phyloP scores from a whole-genome alignment of 2,113 vertebrate species.

The Heterotilapia buettikoferi region DNA sequence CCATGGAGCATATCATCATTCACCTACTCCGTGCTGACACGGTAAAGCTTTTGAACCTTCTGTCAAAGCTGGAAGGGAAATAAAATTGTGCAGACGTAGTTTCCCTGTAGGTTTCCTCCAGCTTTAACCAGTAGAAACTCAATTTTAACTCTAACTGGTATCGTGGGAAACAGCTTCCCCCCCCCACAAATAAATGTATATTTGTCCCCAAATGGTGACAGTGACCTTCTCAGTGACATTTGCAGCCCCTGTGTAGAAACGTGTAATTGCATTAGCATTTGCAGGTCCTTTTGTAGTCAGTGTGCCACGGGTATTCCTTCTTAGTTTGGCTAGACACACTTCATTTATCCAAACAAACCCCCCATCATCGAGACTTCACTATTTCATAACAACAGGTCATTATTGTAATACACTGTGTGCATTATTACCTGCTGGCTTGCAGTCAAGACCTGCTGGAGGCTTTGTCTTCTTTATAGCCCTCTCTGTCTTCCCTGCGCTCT shows the following conservation, averaged over 20 bases:
- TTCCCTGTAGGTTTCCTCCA: not conserved
- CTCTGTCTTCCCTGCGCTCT: not conserved
- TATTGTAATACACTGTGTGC: slow-evolving; percentile 3
- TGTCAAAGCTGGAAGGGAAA: not conserved
- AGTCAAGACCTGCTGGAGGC: not conserved
- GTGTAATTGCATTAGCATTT: not conserved
- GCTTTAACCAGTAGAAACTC: not conserved
- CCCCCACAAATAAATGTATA: not conserved
- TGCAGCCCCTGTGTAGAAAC: not conserved
- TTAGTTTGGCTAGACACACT: not conserved
- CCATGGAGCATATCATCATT: not conserved
- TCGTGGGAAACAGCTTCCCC: rapidly evolving
- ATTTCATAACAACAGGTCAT: slow-evolving; percentile 10
- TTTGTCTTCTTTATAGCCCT: slow-evolving; percentile 5
- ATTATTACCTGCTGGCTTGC: slow-evolving; percentile 17
- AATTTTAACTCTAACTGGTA: not conserved
- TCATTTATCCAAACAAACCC: not conserved
- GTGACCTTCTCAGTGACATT: not conserved
- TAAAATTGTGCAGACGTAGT: not conserved
- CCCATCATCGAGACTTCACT: not conserved
- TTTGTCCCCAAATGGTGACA: not conserved
- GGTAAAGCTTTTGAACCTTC: not conserved
- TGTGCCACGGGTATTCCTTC: not conserved
- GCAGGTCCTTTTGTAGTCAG: not conserved
- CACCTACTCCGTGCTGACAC: not conserved